Conservation (phyloP, 2,797 vertebrate genomes). For the Momotus momota region DNA sequence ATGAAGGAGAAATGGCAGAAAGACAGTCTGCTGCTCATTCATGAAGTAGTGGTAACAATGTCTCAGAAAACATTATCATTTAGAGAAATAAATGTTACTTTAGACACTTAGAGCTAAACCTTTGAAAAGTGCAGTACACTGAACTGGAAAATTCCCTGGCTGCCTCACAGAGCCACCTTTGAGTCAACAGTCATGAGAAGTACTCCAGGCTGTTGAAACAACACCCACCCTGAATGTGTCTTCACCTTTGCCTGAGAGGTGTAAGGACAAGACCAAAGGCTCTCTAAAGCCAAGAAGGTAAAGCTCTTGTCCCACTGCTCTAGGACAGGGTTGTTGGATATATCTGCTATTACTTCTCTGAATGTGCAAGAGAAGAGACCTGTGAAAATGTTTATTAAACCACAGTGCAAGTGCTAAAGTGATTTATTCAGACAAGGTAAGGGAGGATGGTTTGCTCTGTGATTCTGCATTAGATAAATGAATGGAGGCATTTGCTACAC, state of each 20-base stretch:
- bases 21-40: background rate
- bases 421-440: background rate
- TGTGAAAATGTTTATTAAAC: background rate
- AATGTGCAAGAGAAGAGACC: background rate
- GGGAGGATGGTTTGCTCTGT: background rate
- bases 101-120: background rate
- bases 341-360: background rate
- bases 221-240: fast-evolving
- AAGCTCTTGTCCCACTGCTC: background rate
- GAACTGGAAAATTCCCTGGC: background rate
- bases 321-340: background rate
- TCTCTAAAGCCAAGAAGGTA: background rate
- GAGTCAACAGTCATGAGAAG: background rate
- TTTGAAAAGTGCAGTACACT: background rate
- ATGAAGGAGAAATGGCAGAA: background rate
- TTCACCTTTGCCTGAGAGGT: background rate
- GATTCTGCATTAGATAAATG: background rate
- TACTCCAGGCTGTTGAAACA: background rate
- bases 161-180: background rate
- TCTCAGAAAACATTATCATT: background rate
- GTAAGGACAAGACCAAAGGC: background rate
- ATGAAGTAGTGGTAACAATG: background rate
- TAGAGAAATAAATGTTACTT: background rate
- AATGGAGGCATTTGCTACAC: background rate
- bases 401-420: background rate